Evolutionary conservation across 2,797 vertebrate species (phyloP).

Genomic region (Hoplostethus mediterraneus): DNA sequence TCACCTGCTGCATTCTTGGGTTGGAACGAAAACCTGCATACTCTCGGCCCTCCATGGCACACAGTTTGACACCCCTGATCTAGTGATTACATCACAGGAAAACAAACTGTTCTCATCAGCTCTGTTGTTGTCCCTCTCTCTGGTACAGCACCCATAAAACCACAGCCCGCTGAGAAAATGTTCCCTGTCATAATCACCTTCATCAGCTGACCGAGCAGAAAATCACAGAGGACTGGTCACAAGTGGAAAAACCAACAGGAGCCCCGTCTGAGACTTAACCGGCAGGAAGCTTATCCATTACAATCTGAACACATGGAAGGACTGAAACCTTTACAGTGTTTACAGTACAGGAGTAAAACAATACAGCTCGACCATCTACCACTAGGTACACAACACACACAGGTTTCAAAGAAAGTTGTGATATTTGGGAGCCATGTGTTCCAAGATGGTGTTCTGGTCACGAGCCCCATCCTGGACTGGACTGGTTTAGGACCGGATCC

Average conservation of each 20-base stretch:
- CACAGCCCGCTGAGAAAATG: slow-evolving; percentile 21
- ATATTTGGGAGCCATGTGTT: neutral
- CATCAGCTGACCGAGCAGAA: slow-evolving; percentile 31
- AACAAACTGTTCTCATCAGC: neutral
- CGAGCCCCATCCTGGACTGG: too few species aligned
- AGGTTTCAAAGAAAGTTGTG: neutral
- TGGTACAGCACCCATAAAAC: slow-evolving; percentile 8
- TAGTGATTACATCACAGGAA: neutral
- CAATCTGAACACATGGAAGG: neutral
- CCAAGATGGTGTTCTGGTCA: too few species aligned
- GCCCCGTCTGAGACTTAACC: too few species aligned
- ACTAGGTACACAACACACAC: neutral
- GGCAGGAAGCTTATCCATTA: neutral
- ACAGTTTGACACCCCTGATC: too few species aligned
- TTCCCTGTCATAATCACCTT: slow-evolving; percentile 36
- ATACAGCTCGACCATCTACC: neutral
- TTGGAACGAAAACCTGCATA: too few species aligned
- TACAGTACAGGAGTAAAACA: too few species aligned
- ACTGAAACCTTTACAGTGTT: neutral
- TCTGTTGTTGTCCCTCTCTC: neutral
- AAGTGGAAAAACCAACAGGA: neutral
- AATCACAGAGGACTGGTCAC: neutral
- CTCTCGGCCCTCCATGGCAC: too few species aligned
- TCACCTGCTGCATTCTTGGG: too few species aligned
- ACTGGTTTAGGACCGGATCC: too few species aligned